These are phyloP conservation scores for Semotilus atromaculatus DNA, from an alignment of 2,797 vertebrate species.

Conservation along the genomic window DNA sequence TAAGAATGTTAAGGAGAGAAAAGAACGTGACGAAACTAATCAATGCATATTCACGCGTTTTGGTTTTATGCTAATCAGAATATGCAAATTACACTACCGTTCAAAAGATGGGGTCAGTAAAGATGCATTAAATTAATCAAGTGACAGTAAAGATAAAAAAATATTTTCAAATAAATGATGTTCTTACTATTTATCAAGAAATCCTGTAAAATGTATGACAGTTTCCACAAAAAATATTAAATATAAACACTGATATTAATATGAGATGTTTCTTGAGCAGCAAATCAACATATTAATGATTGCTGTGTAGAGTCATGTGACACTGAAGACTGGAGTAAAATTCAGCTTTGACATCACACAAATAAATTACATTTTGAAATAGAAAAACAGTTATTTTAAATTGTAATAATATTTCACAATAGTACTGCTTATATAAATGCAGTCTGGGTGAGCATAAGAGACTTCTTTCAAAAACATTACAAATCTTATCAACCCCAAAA, in stretches of 20 bases:
- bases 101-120: not conserved
- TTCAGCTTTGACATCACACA: not conserved
- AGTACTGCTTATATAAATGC: not conserved
- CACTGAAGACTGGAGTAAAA: not conserved
- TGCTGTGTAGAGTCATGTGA: not conserved
- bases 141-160: not conserved
- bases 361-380: not conserved
- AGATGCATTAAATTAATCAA: not conserved
- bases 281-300: not conserved
- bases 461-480: not conserved
- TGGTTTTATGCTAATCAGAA: not conserved
- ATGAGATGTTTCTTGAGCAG: not conserved
- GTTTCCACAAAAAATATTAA: not conserved
- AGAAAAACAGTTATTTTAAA: not conserved
- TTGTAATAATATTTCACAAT: not conserved
- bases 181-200: not conserved
- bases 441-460: not conserved
- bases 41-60: not conserved
- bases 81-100: not conserved
- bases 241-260: not conserved
- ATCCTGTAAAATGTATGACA: not conserved
- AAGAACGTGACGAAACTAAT: slow-evolving; percentile 54
- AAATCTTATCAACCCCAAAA: not conserved
- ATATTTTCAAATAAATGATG: not conserved
- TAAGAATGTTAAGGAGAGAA: slow-evolving; percentile 43